A percentile compares a stretch with the other conserved stretches of the same genome.
These are phyloP conservation scores for Notodonta dromedarius DNA, from an alignment of 2,888 invertebrate genomes.

Conservation along the genomic window DNA sequence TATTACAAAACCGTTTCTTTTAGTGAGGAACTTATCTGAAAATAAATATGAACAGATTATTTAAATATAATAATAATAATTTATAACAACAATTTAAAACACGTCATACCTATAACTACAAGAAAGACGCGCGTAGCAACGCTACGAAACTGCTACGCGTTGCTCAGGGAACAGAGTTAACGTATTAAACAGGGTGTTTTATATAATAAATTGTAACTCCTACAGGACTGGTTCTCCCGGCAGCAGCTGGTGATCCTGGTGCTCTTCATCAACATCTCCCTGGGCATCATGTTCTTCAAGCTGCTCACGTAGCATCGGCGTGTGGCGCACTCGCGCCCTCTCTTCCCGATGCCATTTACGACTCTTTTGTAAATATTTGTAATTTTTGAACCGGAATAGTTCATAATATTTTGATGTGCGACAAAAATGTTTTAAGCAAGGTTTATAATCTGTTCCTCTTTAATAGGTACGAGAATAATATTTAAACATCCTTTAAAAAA, in stretches of 20 bases:
- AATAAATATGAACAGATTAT: no score
- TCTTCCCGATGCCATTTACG: constrained; percentile 43
- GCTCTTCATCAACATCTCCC: constrained; percentile 95
- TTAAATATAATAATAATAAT: no score
- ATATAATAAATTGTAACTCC: constrained; percentile 40
- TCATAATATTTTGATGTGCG: constrained; percentile 60
- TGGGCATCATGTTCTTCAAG: constrained; percentile 98
- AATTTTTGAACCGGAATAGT: constrained; percentile 62
- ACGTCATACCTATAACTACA: no score
- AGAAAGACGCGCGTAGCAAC: no score
- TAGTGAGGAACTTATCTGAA: no score
- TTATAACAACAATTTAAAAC: no score
- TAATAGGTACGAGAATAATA: constrained; percentile 38
- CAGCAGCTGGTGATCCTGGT: constrained; percentile 97
- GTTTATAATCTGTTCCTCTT: constrained; percentile 58
- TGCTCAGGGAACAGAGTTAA: no score
- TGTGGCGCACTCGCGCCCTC: constrained; percentile 70
- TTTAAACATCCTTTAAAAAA: constrained; percentile 45
- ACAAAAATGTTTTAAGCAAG: constrained; percentile 50
- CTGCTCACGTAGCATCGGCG: constrained; percentile 95
- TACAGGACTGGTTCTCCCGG: constrained; percentile 97
- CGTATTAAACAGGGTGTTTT: background rate
- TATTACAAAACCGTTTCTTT: no score
- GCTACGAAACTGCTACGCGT: background rate
- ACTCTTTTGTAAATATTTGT: constrained; percentile 68